Evolutionary conservation across 2,888 invertebrate genomes (phyloP).

Genomic region (Odontothrips loti): DNA sequence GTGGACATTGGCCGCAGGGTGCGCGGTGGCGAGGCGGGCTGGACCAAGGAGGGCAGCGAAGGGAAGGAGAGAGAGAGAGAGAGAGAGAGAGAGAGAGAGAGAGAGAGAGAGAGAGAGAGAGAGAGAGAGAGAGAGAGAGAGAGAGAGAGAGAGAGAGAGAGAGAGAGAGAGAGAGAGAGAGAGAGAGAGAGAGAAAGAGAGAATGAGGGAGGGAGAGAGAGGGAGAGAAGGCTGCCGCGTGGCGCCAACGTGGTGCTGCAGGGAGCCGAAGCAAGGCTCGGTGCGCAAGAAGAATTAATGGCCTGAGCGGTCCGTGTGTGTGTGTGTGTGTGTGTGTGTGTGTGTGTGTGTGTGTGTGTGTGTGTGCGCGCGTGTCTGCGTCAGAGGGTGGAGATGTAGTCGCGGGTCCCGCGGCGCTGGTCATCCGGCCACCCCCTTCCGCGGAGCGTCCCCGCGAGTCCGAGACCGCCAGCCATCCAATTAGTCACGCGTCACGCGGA

Average conservation of each 20-base stretch:
- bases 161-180: neutral
- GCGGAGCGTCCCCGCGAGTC: neutral
- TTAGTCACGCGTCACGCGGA: too few relatives aligned
- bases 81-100: neutral
- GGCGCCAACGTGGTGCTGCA: neutral
- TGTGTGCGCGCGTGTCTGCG: neutral
- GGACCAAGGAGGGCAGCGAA: neutral
- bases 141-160: neutral
- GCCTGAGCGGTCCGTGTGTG: neutral
- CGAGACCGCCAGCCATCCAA: too few relatives aligned
- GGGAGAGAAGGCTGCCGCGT: neutral
- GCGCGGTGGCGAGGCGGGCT: neutral
- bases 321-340: neutral
- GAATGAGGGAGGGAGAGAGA: too few relatives aligned
- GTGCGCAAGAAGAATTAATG: slow-evolving; percentile 22
- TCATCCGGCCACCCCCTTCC: neutral
- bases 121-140: neutral
- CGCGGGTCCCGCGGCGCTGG: neutral
- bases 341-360: neutral
- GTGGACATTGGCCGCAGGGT: slow-evolving; percentile 18
- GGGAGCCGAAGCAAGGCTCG: neutral
- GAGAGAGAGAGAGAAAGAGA: neutral
- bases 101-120: neutral
- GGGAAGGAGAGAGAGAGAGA: neutral
- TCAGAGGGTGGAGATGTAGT: neutral